Evolutionary conservation across 2,888 invertebrate genomes (phyloP), one percentile per base, ranked within the genome.

Genomic region (Lasioglossum zephyrum): DNA sequence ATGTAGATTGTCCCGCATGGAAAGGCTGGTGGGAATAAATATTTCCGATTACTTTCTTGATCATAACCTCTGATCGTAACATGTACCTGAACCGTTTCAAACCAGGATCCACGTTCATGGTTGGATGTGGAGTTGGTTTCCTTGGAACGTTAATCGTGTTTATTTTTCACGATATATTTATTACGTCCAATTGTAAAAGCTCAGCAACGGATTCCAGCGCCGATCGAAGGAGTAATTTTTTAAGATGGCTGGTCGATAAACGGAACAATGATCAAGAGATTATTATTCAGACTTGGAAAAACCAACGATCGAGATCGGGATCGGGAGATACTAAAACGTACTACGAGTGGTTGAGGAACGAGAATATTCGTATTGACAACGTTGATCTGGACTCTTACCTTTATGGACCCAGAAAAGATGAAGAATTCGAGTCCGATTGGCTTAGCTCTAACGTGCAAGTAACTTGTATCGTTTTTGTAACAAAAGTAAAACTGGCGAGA

Each of bases 401-500:
- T 16, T 93, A 95, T 63, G 92, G 91, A 11, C 73, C 87, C 0
- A 74, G 88, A 73, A 76, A 9, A 1, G 16, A 31, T 2, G n/a
- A 31, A 22, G 11, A 60, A 6, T 82, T 91, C 5, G 95, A 95
- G 85, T 91, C 94, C 0, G 90, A 93, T 13, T 95, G 94, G 94
- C 77, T 95, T 9, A 91, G 82, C 22, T 82, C 88, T 0, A 94
- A 93, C 87, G 92, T 96, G 11, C 93, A 95, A 77, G 82, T 96
- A 18, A 93, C 95, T 1, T 96, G 96, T 91, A 92, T 96, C 0
- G 94, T 96, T 69, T 95, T 96, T 87, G 94, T 96, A 0, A 93
- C 95, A 36, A 95, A 95, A 88, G 81, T 92, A 0, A 95, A 95
- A 81, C 94, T 96, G 80, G 95, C 95, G 0, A 89, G 93, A 76